Percentiles rank a stretch among this genome's conserved stretches.
Conservation (phyloP, 2,888 invertebrate genomes). For the Polyommatus icarus region DNA sequence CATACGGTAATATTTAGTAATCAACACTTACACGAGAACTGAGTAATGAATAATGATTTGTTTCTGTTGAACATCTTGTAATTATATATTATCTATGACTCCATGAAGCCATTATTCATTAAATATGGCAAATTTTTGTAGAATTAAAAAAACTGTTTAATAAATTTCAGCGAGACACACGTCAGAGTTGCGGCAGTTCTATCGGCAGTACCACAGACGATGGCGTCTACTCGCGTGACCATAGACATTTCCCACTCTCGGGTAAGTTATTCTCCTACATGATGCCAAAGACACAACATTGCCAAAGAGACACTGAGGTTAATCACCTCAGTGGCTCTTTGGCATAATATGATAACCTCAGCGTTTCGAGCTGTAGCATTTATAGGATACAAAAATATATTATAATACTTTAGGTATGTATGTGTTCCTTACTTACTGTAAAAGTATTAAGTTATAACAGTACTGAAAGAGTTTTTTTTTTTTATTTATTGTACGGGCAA, state of each 20-base stretch:
- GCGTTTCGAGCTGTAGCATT: not conserved
- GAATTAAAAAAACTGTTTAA: not conserved
- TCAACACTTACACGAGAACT: no score
- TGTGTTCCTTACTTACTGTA: not conserved
- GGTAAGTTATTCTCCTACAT: slow-evolving; percentile 48
- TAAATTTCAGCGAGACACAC: slow-evolving; percentile 58
- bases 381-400: not conserved
- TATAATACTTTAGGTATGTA: no score
- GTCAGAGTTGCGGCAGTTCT: slow-evolving; percentile 73
- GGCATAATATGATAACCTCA: no score
- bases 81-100: no score
- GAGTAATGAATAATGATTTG: no score
- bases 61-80: no score
- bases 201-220: slow-evolving; percentile 71
- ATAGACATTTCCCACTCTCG: slow-evolving; percentile 64
- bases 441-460: not conserved
- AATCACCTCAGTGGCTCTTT: no score
- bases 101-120: no score
- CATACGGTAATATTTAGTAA: slow-evolving; percentile 18
- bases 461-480: no score
- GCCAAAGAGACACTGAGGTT: not conserved
- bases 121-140: no score
- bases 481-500: no score
- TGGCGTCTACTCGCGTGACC: slow-evolving; percentile 67
- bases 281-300: not conserved